Evolutionary conservation across 2,113 vertebrate genomes (phyloP).

Genomic region (Thalassoma bifasciatum): DNA sequence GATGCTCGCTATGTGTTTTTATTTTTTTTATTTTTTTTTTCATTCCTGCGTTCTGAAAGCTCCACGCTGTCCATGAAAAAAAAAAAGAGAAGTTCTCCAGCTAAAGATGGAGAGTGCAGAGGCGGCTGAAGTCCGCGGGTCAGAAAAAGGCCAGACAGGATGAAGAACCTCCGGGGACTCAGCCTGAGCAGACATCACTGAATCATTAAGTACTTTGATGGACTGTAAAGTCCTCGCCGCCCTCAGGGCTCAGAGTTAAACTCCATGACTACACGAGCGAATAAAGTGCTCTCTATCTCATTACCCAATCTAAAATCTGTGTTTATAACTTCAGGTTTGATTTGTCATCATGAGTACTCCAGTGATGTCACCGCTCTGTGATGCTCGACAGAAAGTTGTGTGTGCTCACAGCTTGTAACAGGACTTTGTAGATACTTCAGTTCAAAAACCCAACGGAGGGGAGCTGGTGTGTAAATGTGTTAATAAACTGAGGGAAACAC

Average conservation of each 20-base stretch:
- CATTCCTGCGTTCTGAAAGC: not conserved
- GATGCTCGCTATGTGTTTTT: too few relatives aligned
- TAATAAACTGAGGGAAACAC: too few relatives aligned
- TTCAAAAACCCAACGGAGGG: too few relatives aligned
- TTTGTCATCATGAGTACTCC: not conserved
- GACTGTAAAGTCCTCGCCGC: not conserved
- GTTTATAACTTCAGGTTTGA: not conserved
- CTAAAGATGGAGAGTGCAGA: conserved; percentile 12
- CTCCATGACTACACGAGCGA: not conserved
- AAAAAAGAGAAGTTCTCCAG: not conserved
- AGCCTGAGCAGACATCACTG: conserved; percentile 10
- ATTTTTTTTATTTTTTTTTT: not conserved
- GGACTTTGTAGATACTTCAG: too few relatives aligned
- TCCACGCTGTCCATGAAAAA: not conserved
- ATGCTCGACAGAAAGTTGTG: not conserved
- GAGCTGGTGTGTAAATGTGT: too few relatives aligned
- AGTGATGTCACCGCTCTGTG: not conserved
- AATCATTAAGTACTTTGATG: conserved; percentile 16
- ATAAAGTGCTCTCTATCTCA: not conserved
- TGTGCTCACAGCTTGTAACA: too few relatives aligned
- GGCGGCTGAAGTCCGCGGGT: not conserved
- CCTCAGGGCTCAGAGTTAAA: conserved; percentile 9
- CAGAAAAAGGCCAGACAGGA: conserved; percentile 10
- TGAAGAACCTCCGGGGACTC: not conserved
- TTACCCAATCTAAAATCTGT: not conserved